Base-by-base conservation (phyloP, 2,888 invertebrate genomes). In the Lingula anatina region DNA sequence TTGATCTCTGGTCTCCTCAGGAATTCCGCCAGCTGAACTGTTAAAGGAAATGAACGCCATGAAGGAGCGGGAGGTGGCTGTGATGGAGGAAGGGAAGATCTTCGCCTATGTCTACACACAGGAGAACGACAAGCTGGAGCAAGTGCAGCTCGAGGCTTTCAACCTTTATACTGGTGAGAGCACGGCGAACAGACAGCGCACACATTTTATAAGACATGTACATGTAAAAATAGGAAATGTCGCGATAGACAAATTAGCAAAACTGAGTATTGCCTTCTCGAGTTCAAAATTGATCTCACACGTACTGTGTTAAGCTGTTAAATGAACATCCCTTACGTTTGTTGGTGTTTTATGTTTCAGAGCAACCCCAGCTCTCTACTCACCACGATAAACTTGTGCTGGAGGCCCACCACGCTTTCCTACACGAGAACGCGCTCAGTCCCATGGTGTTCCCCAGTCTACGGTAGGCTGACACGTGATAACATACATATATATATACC, bases 371-470 rank as follows among this genome's bases (percentile, higher is more conserved):
- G 1, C 46, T 62, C 42, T 62, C 64, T 1, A 59, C 60, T 0
- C 68, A 71, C 4, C 71, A 73, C 39, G 72, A 71, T 39, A 46
- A 53, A 4, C 35, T 71, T 2, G 68, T 72, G 12, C 58, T 55
- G 23, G 59, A 62, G 37, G 66, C 66, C 47, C 64, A 67, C 42
- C 61, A 66, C 37, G 68, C 66, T 5, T 73, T 73, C 51, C 63
- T 73, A 51, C 71, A 73, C 46, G 73, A 73, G 49, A 73, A 72
- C 46, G 71, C 71, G 2, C 55, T 73, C 2, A 73, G 71, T 47
- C 73, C 73, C 1, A 69, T 71, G 64, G 56, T 69, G 5, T 73
- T 62, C 43, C 73, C 73, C 0, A 66, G 64, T 45, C 56, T 72
- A 2, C 68, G 71, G 73, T 71, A 51, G 47, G 49, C 2, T 23